These are phyloP conservation scores for Rhadina sibilatrix DNA, from an alignment of 2,113 vertebrate species.

Conservation along the genomic window DNA sequence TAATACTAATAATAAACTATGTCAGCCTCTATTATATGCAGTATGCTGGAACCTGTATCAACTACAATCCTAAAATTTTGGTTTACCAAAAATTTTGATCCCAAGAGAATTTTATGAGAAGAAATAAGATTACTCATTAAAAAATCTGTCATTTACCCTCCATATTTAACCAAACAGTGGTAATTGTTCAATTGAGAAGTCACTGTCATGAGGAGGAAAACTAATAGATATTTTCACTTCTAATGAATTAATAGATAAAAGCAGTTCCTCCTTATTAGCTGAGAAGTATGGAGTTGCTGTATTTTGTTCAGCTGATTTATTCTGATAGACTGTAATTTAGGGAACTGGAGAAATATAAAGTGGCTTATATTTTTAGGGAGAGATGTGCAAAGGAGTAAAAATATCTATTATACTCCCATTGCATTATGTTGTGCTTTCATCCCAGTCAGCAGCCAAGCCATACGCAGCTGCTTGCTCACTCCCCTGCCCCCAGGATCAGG, in stretches of 20 bases:
- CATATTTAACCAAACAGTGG: not conserved
- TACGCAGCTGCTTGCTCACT: fast-evolving
- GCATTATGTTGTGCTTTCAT: not conserved
- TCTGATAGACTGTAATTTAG: not conserved
- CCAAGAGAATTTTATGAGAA: not conserved
- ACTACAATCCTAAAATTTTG: not conserved
- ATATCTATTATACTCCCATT: not conserved
- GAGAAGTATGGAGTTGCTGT: not conserved
- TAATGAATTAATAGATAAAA: not conserved
- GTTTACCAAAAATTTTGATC: not conserved
- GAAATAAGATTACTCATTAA: not conserved
- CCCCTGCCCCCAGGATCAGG: fast-evolving
- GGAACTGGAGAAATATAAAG: not conserved
- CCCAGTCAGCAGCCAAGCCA: fast-evolving
- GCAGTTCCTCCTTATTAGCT: not conserved
- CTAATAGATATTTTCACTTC: not conserved
- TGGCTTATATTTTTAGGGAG: not conserved
- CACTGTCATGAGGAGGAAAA: not conserved
- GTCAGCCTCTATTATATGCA: not conserved
- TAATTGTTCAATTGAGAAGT: not conserved
- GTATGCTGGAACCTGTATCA: not conserved
- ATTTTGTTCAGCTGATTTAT: not conserved
- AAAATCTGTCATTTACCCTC: not conserved
- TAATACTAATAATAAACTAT: not conserved
- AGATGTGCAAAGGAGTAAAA: not conserved